phyloP scores from a whole-genome alignment of 2,113 vertebrate genomes.

The Phalacrocorax aristotelis region DNA sequence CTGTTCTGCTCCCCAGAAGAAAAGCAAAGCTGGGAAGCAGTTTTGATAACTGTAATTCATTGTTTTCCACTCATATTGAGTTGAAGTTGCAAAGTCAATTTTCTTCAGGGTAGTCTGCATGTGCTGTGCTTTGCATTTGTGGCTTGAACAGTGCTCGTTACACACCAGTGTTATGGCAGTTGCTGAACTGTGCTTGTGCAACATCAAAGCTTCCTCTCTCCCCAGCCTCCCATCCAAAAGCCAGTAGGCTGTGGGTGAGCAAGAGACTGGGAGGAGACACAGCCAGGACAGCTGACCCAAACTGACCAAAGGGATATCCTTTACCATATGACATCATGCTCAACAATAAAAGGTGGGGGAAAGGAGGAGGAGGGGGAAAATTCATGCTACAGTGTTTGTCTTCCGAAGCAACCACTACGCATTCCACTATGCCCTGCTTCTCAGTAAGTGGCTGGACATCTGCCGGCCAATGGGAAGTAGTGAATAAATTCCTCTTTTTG shows the following conservation, averaged over 20 bases:
- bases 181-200: not conserved
- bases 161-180: not conserved
- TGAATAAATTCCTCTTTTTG: not conserved
- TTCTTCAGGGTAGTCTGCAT: not conserved
- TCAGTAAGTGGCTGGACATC: not conserved
- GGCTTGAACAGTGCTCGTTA: not conserved
- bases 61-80: not conserved
- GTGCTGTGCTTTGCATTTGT: not conserved
- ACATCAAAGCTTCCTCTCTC: not conserved
- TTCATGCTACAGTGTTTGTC: fast-evolving
- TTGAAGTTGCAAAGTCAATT: not conserved
- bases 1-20: not conserved
- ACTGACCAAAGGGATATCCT: not conserved
- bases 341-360: not conserved
- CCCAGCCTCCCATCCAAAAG: not conserved
- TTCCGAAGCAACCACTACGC: not conserved
- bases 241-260: not conserved
- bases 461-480: not conserved
- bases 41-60: not conserved
- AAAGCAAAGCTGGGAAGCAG: not conserved
- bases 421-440: not conserved
- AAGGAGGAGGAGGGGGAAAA: not conserved
- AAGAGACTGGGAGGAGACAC: not conserved
- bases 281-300: not conserved
- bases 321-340: not conserved